Evolutionary conservation across 2,888 invertebrate genomes (phyloP).

Genomic region (Napeogenes inachia): DNA sequence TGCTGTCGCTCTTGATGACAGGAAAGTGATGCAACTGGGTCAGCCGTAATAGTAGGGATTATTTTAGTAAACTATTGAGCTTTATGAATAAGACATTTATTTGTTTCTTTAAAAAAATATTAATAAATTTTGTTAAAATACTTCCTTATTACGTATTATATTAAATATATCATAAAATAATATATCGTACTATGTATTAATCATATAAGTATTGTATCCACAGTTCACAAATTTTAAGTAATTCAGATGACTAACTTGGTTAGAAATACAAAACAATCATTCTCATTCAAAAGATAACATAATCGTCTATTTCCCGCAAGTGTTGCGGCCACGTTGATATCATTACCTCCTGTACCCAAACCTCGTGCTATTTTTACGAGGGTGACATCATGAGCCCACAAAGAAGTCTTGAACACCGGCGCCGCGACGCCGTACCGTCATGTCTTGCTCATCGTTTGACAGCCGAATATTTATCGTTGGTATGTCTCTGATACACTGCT

Average conservation of each 20-base stretch:
- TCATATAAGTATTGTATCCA: too few relatives aligned
- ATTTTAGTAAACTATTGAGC: neutral
- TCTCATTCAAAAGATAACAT: neutral
- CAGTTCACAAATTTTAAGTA: too few relatives aligned
- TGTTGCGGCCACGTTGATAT: neutral
- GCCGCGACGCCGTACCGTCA: slow-evolving; percentile 21
- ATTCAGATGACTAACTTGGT: too few relatives aligned
- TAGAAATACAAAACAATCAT: neutral
- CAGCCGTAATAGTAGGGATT: slow-evolving; percentile 4
- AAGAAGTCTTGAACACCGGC: slow-evolving; percentile 8
- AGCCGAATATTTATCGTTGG: slow-evolving; percentile 4
- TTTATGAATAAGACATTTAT: too few relatives aligned
- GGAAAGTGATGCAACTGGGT: slow-evolving; percentile 27
- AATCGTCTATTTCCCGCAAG: neutral
- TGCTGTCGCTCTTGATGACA: slow-evolving; percentile 13
- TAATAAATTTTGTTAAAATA: too few relatives aligned
- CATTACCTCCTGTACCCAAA: slow-evolving; percentile 3
- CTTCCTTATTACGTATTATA: too few relatives aligned
- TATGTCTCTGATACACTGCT: neutral
- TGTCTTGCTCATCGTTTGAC: slow-evolving; percentile 7
- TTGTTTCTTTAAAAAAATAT: too few relatives aligned
- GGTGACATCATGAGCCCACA: slow-evolving; percentile 21
- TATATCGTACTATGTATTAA: too few relatives aligned
- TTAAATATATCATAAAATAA: too few relatives aligned
- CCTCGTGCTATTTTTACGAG: slow-evolving; percentile 19